A percentile compares a stretch with the other conserved stretches of the same genome.
phyloP scores from a whole-genome alignment of 1,140 invertebrate genomes.

The Bombus consobrinus region DNA sequence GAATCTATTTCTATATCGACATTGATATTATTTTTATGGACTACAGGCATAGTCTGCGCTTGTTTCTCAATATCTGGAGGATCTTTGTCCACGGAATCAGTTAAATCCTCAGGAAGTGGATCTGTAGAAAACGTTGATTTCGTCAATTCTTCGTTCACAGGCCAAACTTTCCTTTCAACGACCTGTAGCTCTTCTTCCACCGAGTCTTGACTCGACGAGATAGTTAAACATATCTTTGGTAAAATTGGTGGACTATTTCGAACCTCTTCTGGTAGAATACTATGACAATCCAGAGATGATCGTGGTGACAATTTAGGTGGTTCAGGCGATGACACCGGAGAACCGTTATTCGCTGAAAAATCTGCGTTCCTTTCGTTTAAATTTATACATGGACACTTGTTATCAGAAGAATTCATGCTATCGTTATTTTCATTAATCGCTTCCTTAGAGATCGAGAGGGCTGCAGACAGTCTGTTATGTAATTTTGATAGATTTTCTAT shows the following conservation, averaged over 20 bases:
- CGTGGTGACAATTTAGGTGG: slow-evolving; percentile 71
- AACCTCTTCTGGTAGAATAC: slow-evolving; percentile 35
- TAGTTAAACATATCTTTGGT: slow-evolving; percentile 51
- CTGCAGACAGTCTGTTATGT: slow-evolving; percentile 45
- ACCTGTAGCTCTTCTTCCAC: neutral
- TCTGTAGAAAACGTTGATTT: neutral
- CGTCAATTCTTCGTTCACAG: neutral
- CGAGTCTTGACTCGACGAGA: slow-evolving; percentile 16
- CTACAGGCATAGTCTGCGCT: neutral
- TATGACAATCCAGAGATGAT: slow-evolving; percentile 43
- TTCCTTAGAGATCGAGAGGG: slow-evolving; percentile 5
- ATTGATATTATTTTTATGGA: neutral
- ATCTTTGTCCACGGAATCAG: too few relatives aligned
- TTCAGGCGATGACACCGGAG: slow-evolving; percentile 54
- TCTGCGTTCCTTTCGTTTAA: neutral
- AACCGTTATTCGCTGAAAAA: neutral
- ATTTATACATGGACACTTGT: neutral
- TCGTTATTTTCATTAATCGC: slow-evolving; percentile 13
- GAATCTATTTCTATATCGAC: neutral
- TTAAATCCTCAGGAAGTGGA: neutral
- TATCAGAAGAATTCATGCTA: neutral
- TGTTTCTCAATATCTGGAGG: neutral
- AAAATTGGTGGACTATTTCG: slow-evolving; percentile 69
- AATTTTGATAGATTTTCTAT: slow-evolving; percentile 66
- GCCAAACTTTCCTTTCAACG: slow-evolving; percentile 4